These are phyloP conservation scores for Alsophila aescularia DNA, from an alignment of 2,888 invertebrate species.

Conservation along the genomic window DNA sequence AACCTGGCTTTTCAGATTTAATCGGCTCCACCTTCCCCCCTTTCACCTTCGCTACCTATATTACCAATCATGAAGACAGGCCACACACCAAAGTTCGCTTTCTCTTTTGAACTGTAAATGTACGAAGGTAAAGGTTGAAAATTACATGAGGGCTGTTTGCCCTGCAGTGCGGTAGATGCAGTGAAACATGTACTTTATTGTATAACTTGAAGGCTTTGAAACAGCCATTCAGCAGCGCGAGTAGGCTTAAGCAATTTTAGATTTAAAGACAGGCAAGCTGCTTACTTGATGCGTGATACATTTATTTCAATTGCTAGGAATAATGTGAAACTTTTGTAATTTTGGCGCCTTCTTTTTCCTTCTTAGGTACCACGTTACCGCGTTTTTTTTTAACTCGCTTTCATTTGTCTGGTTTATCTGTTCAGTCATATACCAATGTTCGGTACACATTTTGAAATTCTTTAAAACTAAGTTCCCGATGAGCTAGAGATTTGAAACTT, in stretches of 20 bases:
- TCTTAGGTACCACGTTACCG: too few relatives aligned
- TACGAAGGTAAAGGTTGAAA: constrained; percentile 1
- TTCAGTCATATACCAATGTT: too few relatives aligned
- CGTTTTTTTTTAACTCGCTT: too few relatives aligned
- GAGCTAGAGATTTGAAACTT: too few relatives aligned
- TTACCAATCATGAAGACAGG: constrained; percentile 19
- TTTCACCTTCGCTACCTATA: constrained; percentile 19
- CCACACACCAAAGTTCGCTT: not conserved
- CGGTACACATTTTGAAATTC: too few relatives aligned
- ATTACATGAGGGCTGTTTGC: constrained; percentile 5
- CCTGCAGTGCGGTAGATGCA: constrained; percentile 30
- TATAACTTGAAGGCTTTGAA: constrained; percentile 11
- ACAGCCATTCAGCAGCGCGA: not conserved
- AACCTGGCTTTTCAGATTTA: constrained; percentile 1
- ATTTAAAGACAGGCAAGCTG: not conserved
- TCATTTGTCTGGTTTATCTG: too few relatives aligned
- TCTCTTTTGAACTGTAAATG: constrained; percentile 5
- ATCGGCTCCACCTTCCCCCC: constrained; percentile 7
- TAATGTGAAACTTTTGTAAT: too few relatives aligned
- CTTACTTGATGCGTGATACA: not conserved
- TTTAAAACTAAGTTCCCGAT: too few relatives aligned
- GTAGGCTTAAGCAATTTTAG: not conserved
- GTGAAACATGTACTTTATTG: constrained; percentile 11
- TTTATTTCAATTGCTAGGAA: not conserved
- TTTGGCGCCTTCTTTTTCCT: too few relatives aligned